Base-by-base conservation (phyloP, 2,113 vertebrate genomes). In the Ammospiza nelsoni region DNA sequence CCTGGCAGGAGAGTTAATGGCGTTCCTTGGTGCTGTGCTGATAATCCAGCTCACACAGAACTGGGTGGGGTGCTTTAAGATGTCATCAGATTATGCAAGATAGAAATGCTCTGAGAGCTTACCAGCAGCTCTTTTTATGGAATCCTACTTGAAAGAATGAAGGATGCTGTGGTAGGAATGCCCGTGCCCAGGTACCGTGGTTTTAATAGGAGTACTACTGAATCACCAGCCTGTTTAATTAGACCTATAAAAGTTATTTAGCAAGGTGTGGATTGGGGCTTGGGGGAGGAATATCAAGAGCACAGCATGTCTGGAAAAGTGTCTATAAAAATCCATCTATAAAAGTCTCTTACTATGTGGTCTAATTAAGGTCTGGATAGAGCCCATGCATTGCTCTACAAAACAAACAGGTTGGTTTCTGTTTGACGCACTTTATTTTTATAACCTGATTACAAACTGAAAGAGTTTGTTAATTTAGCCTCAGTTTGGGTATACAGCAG, bases 391-490 rank as follows among this genome's bases (percentile, higher is more conserved):
- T 95, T 96, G 67, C 80, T 92, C 79, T 90, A 43, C 88, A 95
- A 95, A 96, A 94, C 91, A 94, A 96, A 95, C 90, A 96, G 86
- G 69, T 96, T 95, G 57, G 88, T 96, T 97, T 97, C 92, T 96
- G 80, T 81, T 95, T 95, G 92, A 88, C 4, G 3, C 52, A 65
- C 90, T 96, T 97, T 97, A 94, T 96, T 97, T 98, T 97, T 97
- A 94, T 96, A 97, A 83, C 67, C 71, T 97, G 96, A 95, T 97
- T 97, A 96, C 91, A 96, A 96, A 97, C 92, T 94, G 74, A 80
- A 94, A 66, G 95, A 91, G 85, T 96, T 92, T 93, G 68, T 96
- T 84, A 89, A 89, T 91, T 95, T 95, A 96, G 51, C 72, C 63
- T 67, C 74, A 33, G 44, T 78, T 94, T 95, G 87, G 75, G 79